phyloP scores from a whole-genome alignment of 2,888 invertebrate species.

The Drosophila prostipennis region DNA sequence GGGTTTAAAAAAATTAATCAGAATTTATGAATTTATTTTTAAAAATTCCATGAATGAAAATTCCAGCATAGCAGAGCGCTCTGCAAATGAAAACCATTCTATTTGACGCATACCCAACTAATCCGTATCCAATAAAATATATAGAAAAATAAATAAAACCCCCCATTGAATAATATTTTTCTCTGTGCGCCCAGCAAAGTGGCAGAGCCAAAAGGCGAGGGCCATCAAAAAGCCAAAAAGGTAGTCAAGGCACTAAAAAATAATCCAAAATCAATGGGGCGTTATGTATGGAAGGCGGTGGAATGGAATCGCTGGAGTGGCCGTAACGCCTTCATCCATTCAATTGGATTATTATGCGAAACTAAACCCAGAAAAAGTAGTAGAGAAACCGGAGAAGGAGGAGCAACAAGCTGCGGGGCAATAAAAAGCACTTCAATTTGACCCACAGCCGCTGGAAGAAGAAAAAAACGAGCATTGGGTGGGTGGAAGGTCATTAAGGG shows the following conservation, averaged over 20 bases:
- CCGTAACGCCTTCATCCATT: slow-evolving; percentile 33
- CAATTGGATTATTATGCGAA: slow-evolving; percentile 77
- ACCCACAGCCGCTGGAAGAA: slow-evolving; percentile 59
- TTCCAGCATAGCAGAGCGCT: too few relatives aligned
- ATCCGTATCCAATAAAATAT: not conserved
- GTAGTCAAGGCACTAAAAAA: slow-evolving; percentile 75
- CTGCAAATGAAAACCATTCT: not conserved
- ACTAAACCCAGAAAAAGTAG: slow-evolving; percentile 61
- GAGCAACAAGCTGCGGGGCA: slow-evolving; percentile 74
- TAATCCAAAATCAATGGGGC: slow-evolving; percentile 80
- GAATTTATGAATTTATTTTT: too few relatives aligned
- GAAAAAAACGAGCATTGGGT: slow-evolving; percentile 13
- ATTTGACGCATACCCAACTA: not conserved
- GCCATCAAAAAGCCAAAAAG: slow-evolving; percentile 55
- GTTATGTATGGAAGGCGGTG: slow-evolving; percentile 59
- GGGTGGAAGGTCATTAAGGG: slow-evolving; percentile 70
- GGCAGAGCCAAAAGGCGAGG: slow-evolving; percentile 34
- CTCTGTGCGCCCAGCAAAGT: slow-evolving; percentile 22
- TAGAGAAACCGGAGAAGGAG: slow-evolving; percentile 1
- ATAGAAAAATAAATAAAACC: not conserved
- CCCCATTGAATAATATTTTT: slow-evolving; percentile 7
- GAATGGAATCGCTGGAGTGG: slow-evolving; percentile 3
- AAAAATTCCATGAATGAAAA: too few relatives aligned
- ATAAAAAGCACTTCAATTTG: slow-evolving; percentile 78
- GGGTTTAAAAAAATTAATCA: too few relatives aligned